phyloP scores from a whole-genome alignment of 2,888 invertebrate species.

The Phanerotoma sp. region DNA sequence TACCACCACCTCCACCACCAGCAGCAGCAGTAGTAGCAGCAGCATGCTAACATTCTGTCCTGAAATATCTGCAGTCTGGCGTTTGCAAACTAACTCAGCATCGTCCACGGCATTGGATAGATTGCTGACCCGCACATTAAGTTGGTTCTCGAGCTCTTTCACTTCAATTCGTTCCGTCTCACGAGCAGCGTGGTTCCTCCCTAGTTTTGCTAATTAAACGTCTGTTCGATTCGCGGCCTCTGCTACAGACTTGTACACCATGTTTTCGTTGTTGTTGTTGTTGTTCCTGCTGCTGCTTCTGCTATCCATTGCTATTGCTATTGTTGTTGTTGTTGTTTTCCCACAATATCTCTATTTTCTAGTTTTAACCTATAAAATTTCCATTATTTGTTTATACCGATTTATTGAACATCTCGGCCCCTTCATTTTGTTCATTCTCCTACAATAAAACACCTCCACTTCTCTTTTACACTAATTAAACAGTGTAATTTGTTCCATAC shows the following conservation, averaged over 20 bases:
- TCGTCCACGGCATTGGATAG: conserved; percentile 37
- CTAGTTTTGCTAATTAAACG: conserved; percentile 54
- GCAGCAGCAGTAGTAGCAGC: conserved; percentile 20
- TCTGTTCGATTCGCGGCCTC: conserved; percentile 24
- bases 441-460: conserved; percentile 7
- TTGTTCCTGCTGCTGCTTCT: too few relatives aligned
- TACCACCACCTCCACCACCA: too few relatives aligned
- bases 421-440: background rate
- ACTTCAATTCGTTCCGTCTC: conserved; percentile 21
- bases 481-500: conserved; percentile 15
- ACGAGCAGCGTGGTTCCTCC: conserved; percentile 19
- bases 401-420: background rate
- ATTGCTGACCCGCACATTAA: conserved; percentile 53
- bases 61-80: conserved; percentile 38
- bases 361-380: conserved; percentile 6
- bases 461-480: conserved; percentile 21
- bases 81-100: conserved; percentile 46
- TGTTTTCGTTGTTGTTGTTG: conserved; percentile 5
- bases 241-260: conserved; percentile 17
- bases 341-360: too few relatives aligned
- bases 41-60: conserved; percentile 26
- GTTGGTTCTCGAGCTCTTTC: conserved; percentile 44
- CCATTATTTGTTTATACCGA: conserved; percentile 7
- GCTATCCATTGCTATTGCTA: too few relatives aligned
- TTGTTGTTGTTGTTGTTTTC: too few relatives aligned